Evolutionary conservation across 2,888 invertebrate genomes (phyloP).

Genomic region (Lepeophtheirus nordmannii): DNA sequence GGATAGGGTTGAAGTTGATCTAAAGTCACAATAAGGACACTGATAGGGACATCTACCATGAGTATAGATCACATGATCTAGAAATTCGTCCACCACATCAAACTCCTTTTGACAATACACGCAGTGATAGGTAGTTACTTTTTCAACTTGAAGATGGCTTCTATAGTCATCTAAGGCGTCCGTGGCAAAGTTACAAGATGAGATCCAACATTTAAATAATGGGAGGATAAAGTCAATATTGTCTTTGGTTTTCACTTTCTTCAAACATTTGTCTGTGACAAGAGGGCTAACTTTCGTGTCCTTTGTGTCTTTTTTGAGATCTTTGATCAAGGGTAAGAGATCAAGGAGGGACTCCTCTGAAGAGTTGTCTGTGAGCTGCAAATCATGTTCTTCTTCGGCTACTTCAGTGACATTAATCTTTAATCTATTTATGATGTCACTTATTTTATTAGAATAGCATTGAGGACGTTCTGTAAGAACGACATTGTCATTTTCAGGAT

Average conservation of each 20-base stretch:
- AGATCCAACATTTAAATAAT: neutral
- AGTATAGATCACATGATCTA: neutral
- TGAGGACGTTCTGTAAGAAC: neutral
- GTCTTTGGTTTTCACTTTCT: neutral
- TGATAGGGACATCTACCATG: constrained; percentile 6
- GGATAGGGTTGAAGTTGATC: neutral
- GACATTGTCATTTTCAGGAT: neutral
- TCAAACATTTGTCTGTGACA: neutral
- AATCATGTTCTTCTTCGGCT: neutral
- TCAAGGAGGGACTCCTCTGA: neutral
- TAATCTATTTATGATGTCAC: neutral
- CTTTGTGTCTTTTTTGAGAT: neutral
- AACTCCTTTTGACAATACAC: neutral
- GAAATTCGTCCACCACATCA: neutral
- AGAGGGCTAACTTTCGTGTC: neutral
- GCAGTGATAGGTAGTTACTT: neutral
- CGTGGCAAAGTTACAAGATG: neutral
- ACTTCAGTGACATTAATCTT: neutral
- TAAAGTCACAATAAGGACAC: constrained; percentile 9
- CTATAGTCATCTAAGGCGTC: neutral
- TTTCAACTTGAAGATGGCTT: neutral
- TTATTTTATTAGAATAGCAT: neutral
- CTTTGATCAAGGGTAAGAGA: neutral
- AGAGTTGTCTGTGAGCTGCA: neutral
- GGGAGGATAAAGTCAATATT: neutral